phyloP scores from a whole-genome alignment of 2,888 invertebrate species.

The Nemotelus pantherinus region DNA sequence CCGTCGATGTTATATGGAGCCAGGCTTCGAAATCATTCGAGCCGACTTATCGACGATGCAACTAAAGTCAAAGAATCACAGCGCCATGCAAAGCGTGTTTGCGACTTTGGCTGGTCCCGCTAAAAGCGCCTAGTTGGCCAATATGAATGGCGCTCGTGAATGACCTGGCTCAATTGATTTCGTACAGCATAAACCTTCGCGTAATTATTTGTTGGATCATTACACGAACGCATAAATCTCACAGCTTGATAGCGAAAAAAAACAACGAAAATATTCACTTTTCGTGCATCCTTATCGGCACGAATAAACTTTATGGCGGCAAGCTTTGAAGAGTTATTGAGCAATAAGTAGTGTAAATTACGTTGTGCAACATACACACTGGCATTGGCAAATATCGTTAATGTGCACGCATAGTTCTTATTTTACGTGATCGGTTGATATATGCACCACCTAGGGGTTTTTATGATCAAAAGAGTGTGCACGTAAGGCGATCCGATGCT shows the following conservation, averaged over 20 bases:
- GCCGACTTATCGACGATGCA: background rate
- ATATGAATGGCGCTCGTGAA: slow-evolving; percentile 26
- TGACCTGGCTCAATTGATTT: slow-evolving; percentile 37
- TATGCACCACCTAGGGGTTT: no score
- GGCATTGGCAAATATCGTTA: slow-evolving; percentile 28
- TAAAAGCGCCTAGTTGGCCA: slow-evolving; percentile 14
- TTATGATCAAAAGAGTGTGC: no score
- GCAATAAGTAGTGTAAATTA: slow-evolving; percentile 40
- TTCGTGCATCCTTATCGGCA: slow-evolving; percentile 28
- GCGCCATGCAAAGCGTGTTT: background rate
- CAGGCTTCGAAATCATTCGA: background rate
- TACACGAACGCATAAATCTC: slow-evolving; percentile 43
- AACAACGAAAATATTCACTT: slow-evolving; percentile 6
- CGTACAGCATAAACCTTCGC: slow-evolving; percentile 25
- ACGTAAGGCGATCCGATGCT: no score
- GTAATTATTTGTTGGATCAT: slow-evolving; percentile 41
- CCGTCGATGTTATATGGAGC: background rate
- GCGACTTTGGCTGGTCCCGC: background rate
- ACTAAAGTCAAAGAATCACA: background rate
- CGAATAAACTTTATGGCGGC: slow-evolving; percentile 19
- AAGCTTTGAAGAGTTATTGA: slow-evolving; percentile 33
- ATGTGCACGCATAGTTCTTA: slow-evolving; percentile 6
- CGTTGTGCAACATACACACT: slow-evolving; percentile 35
- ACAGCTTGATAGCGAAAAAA: slow-evolving; percentile 24
- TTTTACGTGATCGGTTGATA: no score